Evolutionary conservation across 2,797 vertebrate genomes (phyloP), one percentile per base, ranked within the genome.

Genomic region (Galaxias olidus): DNA sequence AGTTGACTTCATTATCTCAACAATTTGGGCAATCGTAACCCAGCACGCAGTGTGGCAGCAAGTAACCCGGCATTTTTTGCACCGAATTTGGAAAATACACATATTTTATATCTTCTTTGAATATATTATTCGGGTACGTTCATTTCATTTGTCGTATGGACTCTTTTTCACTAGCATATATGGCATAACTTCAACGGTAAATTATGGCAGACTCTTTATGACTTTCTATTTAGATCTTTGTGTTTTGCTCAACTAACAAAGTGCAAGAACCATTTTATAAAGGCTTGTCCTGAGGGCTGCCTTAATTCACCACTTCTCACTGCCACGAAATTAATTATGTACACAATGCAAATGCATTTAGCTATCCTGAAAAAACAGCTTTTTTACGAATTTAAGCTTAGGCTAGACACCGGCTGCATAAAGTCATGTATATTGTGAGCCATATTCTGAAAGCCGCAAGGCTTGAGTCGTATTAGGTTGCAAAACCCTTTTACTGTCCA

Each of bases 351-450:
- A 86, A 88, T 86, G 87, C 89, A 79, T 94, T 93, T 93, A 89
- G 93, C 96, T 96, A 96, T 95, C 95, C 97, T 96, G 93, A 96
- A 94, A 93, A 94, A 95, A 93, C 93, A 92, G 91, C 92, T 94
- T 94, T 84, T 95, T 95, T 95, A 93, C 95, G 94, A 98, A 98
- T 98, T 98, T 98, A 96, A 95, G 95, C 96, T 97, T 98, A 98
- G 96, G 95, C 93, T 93, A 94, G 93, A 95, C 94, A 96, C 94
- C 91, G 93, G 95, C 94, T 93, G 92, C 95, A 93, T 92, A 94
- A 92, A 93, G 94, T 86, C 92, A 94, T 93, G 92, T 96, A 96
- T 93, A 94, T 92, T 94, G 82, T 78, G 90, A 91, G 86, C 89
- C 92, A 89, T 90, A 89, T 92, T 92, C 92, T 91, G 88, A 92